Evolutionary conservation across 2,113 vertebrate species (phyloP), one percentile per base, ranked within the genome.

Genomic region (Himantopus leucocephalus): DNA sequence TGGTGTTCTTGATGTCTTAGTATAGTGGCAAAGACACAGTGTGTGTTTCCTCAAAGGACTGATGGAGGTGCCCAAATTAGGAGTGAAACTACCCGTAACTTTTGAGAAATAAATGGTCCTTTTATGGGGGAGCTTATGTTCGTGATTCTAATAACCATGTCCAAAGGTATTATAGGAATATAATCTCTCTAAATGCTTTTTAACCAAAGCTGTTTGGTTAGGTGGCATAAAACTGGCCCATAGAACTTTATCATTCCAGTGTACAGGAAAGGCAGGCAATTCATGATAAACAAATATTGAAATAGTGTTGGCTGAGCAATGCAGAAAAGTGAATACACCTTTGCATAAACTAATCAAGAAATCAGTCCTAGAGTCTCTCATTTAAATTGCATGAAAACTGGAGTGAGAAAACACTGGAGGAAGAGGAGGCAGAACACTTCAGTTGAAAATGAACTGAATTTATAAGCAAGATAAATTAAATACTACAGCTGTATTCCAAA

Each of bases 321-420:
- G 63, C 45, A 66, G 68, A 70, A 64, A 5, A 13, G 56, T 82
- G 30, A 79, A 78, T 58, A 79, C 35, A 70, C n/a, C 34, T 92
- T 93, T 85, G 45, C 74, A 50, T 88, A 92, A 93, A 29, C 29
- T 95, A 93, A 96, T 91, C 77, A 91, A 87, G 92, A 93, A 94
- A 88, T 85, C 90, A 60, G 3, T 85, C 35, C 24, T 80, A 68
- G 52, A 90, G 35, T 58, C 23, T 91, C 58, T 94, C 77, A 88
- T 90, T 94, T 93, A 96, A 97, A 88, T 85, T 93, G 30, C 53
- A 66, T 92, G 50, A 90, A 95, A 93, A 73, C 22, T 68, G 29
- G 35, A 87, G 43, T 85, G 48, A 84, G 50, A 94, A 84, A 55
- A 12, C 30, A 60, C 60, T 48, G 43, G 35, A 34, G 29, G 14